Evolutionary conservation across 2,797 vertebrate genomes (phyloP).

Genomic region (Alca torda): DNA sequence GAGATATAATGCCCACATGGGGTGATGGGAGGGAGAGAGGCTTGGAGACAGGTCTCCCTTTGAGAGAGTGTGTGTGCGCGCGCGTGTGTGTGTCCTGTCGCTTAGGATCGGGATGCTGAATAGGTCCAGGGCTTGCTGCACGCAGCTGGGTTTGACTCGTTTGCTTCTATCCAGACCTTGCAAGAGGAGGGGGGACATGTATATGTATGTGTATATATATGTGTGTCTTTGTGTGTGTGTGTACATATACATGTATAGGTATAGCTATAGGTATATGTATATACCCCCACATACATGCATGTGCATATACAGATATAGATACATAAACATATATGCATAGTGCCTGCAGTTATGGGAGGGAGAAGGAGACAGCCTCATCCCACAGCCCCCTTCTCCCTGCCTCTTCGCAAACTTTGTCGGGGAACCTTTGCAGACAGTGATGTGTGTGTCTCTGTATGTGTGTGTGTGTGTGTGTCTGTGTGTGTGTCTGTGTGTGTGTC

Average conservation of each 20-base stretch:
- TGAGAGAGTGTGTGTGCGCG: not conserved
- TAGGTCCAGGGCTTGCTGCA: constrained; percentile 6
- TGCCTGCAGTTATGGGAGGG: not conserved
- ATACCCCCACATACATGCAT: not conserved
- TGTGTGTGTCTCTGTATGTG: too few species aligned
- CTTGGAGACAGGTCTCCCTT: not conserved
- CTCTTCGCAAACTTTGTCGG: constrained; percentile 51
- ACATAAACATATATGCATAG: not conserved
- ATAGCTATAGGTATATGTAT: not conserved
- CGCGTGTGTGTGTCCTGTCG: not conserved
- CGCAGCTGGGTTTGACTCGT: not conserved
- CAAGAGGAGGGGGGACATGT: not conserved
- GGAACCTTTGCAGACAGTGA: not conserved
- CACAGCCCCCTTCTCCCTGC: not conserved
- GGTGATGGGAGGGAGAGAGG: not conserved
- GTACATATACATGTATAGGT: not conserved
- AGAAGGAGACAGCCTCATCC: not conserved
- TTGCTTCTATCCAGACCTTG: not conserved
- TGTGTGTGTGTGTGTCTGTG: not conserved
- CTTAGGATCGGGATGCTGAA: not conserved
- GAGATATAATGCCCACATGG: not conserved
- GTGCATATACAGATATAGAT: not conserved
- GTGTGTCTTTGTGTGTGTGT: not conserved
- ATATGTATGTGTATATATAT: not conserved
- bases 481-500: not conserved